These are phyloP conservation scores for Cydia splendana DNA, from an alignment of 1,140 invertebrate species.

Conservation along the genomic window DNA sequence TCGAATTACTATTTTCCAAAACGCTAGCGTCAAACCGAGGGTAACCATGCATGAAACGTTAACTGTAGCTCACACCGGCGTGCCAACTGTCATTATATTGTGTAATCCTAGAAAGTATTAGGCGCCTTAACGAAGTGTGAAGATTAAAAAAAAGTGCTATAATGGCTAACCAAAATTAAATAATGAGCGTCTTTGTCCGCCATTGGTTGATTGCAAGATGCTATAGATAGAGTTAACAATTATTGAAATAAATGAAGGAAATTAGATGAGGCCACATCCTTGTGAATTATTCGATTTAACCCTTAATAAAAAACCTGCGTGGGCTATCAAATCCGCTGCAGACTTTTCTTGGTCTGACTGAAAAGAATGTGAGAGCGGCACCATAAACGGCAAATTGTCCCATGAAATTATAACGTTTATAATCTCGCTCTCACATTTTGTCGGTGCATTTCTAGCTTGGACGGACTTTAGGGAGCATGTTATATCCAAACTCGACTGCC, in stretches of 20 bases:
- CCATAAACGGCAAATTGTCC: no score
- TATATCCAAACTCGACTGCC: no score
- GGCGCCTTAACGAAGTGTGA: neutral
- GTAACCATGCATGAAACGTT: constrained; percentile 16
- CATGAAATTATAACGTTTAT: no score
- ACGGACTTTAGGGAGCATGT: no score
- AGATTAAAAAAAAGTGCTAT: neutral
- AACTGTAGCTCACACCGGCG: constrained; percentile 3
- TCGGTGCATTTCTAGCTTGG: no score
- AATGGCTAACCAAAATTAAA: neutral
- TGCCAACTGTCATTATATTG: neutral
- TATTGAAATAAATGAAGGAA: neutral
- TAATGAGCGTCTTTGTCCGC: neutral
- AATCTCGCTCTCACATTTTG: no score
- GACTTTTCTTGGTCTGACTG: no score
- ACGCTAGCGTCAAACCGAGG: neutral
- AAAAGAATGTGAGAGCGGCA: no score
- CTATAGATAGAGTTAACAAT: neutral
- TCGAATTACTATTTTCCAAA: neutral
- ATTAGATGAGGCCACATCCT: neutral
- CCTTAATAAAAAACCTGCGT: no score
- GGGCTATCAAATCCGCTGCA: no score
- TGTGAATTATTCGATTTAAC: neutral
- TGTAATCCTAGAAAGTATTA: constrained; percentile 31
- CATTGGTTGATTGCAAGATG: neutral